phyloP scores from a whole-genome alignment of 2,888 invertebrate genomes.

The Tetropium fuscum region DNA sequence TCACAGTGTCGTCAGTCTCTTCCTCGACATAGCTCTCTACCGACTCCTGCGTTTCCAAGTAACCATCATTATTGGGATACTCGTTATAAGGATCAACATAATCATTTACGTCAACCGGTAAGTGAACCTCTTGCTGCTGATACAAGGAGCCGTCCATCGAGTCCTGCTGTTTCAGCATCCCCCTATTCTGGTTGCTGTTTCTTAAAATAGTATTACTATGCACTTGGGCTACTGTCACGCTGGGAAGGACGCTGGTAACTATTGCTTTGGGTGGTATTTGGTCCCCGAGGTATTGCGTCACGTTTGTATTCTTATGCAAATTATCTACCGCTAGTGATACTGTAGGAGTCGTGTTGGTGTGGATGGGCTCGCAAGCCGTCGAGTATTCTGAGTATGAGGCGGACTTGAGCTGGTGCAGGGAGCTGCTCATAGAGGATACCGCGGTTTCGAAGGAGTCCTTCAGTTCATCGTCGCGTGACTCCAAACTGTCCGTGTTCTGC shows the following conservation, averaged over 20 bases:
- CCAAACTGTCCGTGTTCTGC: constrained; percentile 69
- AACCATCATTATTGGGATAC: constrained; percentile 39
- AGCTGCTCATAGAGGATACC: constrained; percentile 65
- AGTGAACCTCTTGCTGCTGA: constrained; percentile 13
- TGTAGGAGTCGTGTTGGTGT: constrained; percentile 45
- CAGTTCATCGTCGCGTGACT: constrained; percentile 69
- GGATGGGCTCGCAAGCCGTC: constrained; percentile 42
- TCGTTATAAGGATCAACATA: constrained; percentile 41
- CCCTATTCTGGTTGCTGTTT: constrained; percentile 42
- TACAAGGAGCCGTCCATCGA: constrained; percentile 60
- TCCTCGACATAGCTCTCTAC: constrained; percentile 67
- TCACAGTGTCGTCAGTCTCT: constrained; percentile 46
- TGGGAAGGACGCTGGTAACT: constrained; percentile 43
- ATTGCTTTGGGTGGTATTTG: constrained; percentile 55
- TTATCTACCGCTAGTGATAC: constrained; percentile 30
- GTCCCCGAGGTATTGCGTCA: constrained; percentile 41
- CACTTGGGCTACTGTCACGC: constrained; percentile 55
- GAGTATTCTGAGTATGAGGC: constrained; percentile 50
- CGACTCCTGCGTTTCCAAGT: constrained; percentile 62
- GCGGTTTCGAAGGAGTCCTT: constrained; percentile 71
- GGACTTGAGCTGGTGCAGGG: constrained; percentile 61
- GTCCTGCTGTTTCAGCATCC: constrained; percentile 67
- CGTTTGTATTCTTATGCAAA: constrained; percentile 39
- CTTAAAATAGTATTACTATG: constrained; percentile 46
- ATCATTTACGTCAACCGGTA: constrained; percentile 17